Base-by-base conservation (phyloP, 1,140 invertebrate species). In the Bombyx mandarina region DNA sequence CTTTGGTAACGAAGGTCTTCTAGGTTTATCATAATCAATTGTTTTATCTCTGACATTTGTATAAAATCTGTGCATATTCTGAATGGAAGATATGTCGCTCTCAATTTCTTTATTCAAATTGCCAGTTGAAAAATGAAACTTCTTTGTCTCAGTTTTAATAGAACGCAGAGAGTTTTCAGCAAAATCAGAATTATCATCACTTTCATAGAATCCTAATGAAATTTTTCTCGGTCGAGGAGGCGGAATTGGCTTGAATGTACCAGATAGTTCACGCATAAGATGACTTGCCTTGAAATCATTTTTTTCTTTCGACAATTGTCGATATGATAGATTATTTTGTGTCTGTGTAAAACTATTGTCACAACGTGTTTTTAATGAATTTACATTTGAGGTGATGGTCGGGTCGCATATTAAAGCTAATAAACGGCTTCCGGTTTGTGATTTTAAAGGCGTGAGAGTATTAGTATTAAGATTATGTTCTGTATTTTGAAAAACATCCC, bases 1-100 rank as follows among this genome's bases (percentile, higher is more conserved):
- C 63, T 91, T 89, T 0, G 93, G 92, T 44, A 94, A 67, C 3
- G 92, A 93, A 6, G 86, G 85, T 43, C 91, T 86, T 42, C 90
- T 71, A 9, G 78, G 77, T 57, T 65, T 66, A 52, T 59, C 57
- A 35, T 66, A 53, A 49, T 71, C 66, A 52, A 43, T 70, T 46
- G 66, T 62, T 51, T 68, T 57, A 59, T 81, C 71, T 70, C 71
- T 63, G 62, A 80, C 60, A 72, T 82, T 67, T 68, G 79, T 63
- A 68, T 80, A 69, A 78, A 84, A 63, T 60, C 77, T 71, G 64
- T 86, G 72, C 63, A 88, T 73, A 26, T 83, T 75, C 56, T 85
- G 76, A 22, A 88, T 85, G 2, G 82, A 75, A 2, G 88, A 89
- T n/a, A 89, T 79, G 53, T 87, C 86, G 52, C 85, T 79, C 67